A percentile compares a stretch with the other conserved stretches of the same genome.
phyloP scores from a whole-genome alignment of 2,888 invertebrate genomes.

The Polyommatus icarus region DNA sequence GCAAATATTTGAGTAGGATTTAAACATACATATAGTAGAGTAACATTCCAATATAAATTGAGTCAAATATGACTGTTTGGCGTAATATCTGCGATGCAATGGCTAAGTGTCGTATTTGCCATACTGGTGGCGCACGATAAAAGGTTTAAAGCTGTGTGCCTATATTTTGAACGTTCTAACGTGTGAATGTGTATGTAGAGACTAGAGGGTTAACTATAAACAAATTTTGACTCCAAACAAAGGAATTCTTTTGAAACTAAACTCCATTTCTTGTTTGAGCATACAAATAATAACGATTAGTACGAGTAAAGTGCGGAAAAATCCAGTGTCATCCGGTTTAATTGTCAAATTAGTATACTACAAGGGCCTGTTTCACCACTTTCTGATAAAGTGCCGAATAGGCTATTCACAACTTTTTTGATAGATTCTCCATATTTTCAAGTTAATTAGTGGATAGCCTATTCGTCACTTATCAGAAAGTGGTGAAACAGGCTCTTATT shows the following conservation, averaged over 20 bases:
- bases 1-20: slow-evolving; percentile 25
- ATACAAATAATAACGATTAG: background rate
- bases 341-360: too few relatives aligned
- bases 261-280: background rate
- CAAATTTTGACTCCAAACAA: background rate
- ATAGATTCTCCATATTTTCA: too few relatives aligned
- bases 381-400: too few relatives aligned
- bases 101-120: slow-evolving; percentile 51
- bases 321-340: background rate
- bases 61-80: slow-evolving; percentile 38
- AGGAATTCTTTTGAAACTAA: background rate
- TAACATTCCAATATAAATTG: slow-evolving; percentile 12
- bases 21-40: slow-evolving; percentile 3
- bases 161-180: slow-evolving; percentile 51
- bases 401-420: too few relatives aligned
- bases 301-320: background rate
- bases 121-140: slow-evolving; percentile 59
- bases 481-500: too few relatives aligned
- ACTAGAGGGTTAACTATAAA: background rate
- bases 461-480: too few relatives aligned
- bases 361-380: too few relatives aligned
- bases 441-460: too few relatives aligned
- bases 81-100: slow-evolving; percentile 46
- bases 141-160: slow-evolving; percentile 60
- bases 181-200: background rate